These are phyloP conservation scores for Drosophila sproati DNA, from an alignment of 1,140 invertebrate species.

Conservation along the genomic window DNA sequence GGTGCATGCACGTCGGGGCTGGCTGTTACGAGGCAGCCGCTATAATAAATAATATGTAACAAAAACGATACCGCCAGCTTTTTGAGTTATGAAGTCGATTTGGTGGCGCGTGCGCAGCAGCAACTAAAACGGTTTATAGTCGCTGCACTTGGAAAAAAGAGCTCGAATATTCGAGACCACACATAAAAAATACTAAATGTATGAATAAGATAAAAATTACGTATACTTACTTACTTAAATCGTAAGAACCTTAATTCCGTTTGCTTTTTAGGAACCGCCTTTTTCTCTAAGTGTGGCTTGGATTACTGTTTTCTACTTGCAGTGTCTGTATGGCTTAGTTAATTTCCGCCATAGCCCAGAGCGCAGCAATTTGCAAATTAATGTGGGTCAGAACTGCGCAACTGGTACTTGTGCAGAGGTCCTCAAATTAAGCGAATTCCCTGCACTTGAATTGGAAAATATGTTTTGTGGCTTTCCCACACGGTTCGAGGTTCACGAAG, in stretches of 20 bases:
- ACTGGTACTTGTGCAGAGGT: conserved; percentile 58
- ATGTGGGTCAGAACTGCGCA: conserved; percentile 71
- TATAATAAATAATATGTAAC: conserved; percentile 83
- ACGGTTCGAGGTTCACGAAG: conserved; percentile 10
- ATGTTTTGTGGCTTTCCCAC: conserved; percentile 60
- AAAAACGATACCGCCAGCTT: conserved; percentile 69
- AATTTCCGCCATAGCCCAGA: conserved; percentile 70
- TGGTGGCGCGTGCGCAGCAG: conserved; percentile 63
- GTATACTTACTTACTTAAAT: too few species aligned
- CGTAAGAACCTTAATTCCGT: too few species aligned
- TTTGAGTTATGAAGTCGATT: conserved; percentile 71
- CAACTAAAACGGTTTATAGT: conserved; percentile 1
- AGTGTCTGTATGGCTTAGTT: conserved; percentile 44
- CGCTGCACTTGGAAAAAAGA: background rate
- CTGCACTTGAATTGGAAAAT: conserved; percentile 10
- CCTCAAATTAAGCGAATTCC: conserved; percentile 35
- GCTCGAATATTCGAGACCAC: too few species aligned
- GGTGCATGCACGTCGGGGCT: conserved; percentile 32
- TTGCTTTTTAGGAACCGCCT: background rate
- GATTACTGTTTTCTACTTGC: conserved; percentile 9
- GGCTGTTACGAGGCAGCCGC: conserved; percentile 26
- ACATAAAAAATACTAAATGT: too few species aligned
- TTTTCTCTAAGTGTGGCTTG: background rate
- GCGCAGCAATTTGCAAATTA: conserved; percentile 65
- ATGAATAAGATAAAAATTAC: too few species aligned